Percentiles rank a stretch among this genome's conserved stretches.
phyloP scores from a whole-genome alignment of 1,140 invertebrate species.

The Diorhabda carinulata region DNA sequence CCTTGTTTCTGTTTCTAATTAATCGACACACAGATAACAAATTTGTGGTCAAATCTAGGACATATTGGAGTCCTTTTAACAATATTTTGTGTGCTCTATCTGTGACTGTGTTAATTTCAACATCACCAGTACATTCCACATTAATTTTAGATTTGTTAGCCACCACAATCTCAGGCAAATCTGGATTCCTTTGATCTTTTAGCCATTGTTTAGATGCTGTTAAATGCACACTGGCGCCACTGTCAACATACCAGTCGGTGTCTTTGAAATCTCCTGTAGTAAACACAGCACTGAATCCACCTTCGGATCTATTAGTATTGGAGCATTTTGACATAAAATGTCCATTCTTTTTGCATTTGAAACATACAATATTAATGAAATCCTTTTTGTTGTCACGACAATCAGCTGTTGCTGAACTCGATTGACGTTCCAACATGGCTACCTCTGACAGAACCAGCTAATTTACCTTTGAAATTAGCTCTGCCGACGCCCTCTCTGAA shows the following conservation, averaged over 20 bases:
- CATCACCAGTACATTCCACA: slow-evolving; percentile 20
- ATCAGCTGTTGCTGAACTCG: not conserved
- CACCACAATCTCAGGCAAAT: slow-evolving; percentile 26
- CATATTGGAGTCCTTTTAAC: slow-evolving; percentile 18
- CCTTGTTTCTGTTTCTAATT: slow-evolving; percentile 24
- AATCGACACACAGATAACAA: slow-evolving; percentile 20
- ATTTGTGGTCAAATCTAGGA: slow-evolving; percentile 21
- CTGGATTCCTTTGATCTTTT: slow-evolving; percentile 32
- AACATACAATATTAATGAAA: slow-evolving; percentile 8
- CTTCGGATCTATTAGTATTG: slow-evolving; percentile 9
- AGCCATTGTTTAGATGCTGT: slow-evolving; percentile 46
- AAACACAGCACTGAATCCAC: slow-evolving; percentile 21
- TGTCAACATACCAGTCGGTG: slow-evolving; percentile 19
- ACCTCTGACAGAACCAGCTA: not conserved
- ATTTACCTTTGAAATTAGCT: no score
- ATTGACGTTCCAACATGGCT: not conserved
- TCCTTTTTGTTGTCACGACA: slow-evolving; percentile 5
- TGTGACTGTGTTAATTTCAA: slow-evolving; percentile 11
- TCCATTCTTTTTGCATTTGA: slow-evolving; percentile 15
- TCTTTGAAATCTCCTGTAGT: slow-evolving; percentile 17
- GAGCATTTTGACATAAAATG: slow-evolving; percentile 18
- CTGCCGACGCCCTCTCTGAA: no score
- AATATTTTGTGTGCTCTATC: slow-evolving; percentile 6
- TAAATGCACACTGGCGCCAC: slow-evolving; percentile 21
- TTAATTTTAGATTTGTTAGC: slow-evolving; percentile 21